Conservation (phyloP, 23 tunicate genomes). For the Diplosoma virens region DNA sequence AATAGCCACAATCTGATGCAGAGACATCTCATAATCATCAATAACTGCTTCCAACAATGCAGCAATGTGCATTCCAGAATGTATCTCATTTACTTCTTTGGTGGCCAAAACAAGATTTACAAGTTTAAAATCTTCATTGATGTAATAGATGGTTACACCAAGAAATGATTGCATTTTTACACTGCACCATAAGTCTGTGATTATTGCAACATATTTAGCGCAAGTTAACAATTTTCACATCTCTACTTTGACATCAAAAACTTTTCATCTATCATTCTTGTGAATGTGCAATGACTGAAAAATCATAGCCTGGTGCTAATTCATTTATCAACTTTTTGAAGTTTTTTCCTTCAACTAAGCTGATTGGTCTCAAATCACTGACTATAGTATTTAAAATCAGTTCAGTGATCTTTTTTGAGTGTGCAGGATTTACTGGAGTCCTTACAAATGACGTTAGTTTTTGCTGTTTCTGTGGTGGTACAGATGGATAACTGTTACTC, state of each 20-base stretch:
- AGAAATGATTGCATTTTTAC: slow-evolving; percentile 38
- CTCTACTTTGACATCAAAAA: background rate
- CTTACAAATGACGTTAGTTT: slow-evolving; percentile 31
- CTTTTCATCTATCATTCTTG: slow-evolving; percentile 16
- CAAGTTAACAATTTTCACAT: background rate
- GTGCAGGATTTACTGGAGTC: slow-evolving; percentile 16
- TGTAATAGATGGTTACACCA: slow-evolving; percentile 40
- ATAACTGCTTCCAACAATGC: slow-evolving; percentile 37
- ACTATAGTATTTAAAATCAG: slow-evolving; percentile 34
- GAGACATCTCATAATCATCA: slow-evolving; percentile 28
- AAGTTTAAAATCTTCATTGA: slow-evolving; percentile 16
- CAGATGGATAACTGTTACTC: slow-evolving; percentile 1
- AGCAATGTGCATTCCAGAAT: slow-evolving; percentile 18
- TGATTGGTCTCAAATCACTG: slow-evolving; percentile 45
- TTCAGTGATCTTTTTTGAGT: slow-evolving; percentile 26
- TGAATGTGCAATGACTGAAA: slow-evolving; percentile 32
- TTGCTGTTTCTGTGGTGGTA: slow-evolving; percentile 1
- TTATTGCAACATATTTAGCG: slow-evolving; percentile 22
- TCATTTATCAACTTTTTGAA: slow-evolving; percentile 25
- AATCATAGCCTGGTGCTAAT: slow-evolving; percentile 31
- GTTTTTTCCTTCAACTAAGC: slow-evolving; percentile 38
- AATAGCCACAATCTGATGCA: slow-evolving; percentile 19
- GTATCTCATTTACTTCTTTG: slow-evolving; percentile 40
- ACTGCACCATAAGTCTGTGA: slow-evolving; percentile 41
- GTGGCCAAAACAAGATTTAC: slow-evolving; percentile 39